Evolutionary conservation across 2,888 invertebrate genomes (phyloP), one percentile per base, ranked within the genome.

Genomic region (Ophonus ardosiacus): DNA sequence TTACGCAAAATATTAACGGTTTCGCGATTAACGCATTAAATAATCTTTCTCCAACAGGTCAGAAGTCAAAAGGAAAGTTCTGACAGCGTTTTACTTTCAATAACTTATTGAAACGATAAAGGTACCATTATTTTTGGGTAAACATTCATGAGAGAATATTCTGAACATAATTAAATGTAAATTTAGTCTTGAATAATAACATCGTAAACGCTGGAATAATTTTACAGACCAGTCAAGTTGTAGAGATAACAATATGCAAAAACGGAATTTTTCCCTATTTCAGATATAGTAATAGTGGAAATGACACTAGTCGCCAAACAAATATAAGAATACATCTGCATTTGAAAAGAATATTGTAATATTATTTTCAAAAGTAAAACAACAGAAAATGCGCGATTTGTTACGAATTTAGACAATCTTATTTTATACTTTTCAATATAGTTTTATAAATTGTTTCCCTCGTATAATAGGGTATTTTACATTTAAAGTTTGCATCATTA

Each of bases 151-250:
- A 51, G 43, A 51, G 43, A 51, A 51, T 51, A 51, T 51, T 51
- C 43, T 8, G 38, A 56, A 17, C 43, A 78, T 78, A 78, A 78
- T 78, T 51, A 56, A 78, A 78, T 78, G 76, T 56, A 78, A 78
- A 78, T 78, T 78, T 78, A 78, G 51, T 78, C 76, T 56, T 56
- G 76, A 78, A 78, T 78, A 78, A 78, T 78, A 78, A 51, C 76
- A 56, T 18, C 56, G 51, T 78, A 56, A 78, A 78, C 56, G 76
- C 76, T 78, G 10, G 76, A 78, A 78, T 78, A 78, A 78, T 51
- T 78, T 56, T 78, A 78, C 38, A n/a, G 51, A 78, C 5, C 1
- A 74, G 56, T 21, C n/a, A 38, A 13, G 68, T 38, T 18, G 2
- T 10, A 59, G 15, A 13, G 24, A 13, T 78, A 78, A 78, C 76